phyloP scores from a whole-genome alignment of 2,113 vertebrate species.

The Coreoperca whiteheadi region DNA sequence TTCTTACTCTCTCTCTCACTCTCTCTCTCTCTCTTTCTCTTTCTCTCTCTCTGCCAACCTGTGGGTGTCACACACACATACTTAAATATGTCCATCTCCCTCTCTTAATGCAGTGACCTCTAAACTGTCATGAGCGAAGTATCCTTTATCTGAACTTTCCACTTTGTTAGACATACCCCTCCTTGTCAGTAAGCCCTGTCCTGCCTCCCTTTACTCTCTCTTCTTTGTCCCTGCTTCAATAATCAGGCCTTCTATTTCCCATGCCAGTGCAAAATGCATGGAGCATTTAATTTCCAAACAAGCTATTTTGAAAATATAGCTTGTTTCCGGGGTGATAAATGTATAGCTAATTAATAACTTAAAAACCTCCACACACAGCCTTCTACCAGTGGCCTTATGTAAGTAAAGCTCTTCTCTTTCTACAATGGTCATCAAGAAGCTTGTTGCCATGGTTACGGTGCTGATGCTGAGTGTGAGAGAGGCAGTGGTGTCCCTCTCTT shows the following conservation, averaged over 20 bases:
- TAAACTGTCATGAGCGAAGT: not conserved
- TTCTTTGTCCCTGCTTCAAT: not conserved
- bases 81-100: not conserved
- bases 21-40: not conserved
- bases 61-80: conserved; percentile 13
- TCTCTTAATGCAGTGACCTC: conserved; percentile 16
- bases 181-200: conserved; percentile 1
- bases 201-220: not conserved
- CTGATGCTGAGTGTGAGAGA: conserved; percentile 49
- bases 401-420: conserved; percentile 18
- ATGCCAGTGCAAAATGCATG: not conserved
- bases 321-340: not conserved
- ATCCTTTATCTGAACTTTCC: conserved; percentile 25
- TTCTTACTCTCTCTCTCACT: not conserved
- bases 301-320: not conserved
- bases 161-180: conserved; percentile 2
- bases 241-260: not conserved
- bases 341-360: not conserved
- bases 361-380: not conserved
- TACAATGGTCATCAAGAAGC: conserved; percentile 31
- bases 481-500: conserved; percentile 15
- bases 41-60: conserved; percentile 2
- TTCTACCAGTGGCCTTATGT: not conserved
- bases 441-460: conserved; percentile 71
- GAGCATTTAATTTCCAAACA: not conserved